Percentiles rank a stretch among this genome's conserved stretches.
phyloP scores from a whole-genome alignment of 2,797 vertebrate species.

The Cyclura pinguis region DNA sequence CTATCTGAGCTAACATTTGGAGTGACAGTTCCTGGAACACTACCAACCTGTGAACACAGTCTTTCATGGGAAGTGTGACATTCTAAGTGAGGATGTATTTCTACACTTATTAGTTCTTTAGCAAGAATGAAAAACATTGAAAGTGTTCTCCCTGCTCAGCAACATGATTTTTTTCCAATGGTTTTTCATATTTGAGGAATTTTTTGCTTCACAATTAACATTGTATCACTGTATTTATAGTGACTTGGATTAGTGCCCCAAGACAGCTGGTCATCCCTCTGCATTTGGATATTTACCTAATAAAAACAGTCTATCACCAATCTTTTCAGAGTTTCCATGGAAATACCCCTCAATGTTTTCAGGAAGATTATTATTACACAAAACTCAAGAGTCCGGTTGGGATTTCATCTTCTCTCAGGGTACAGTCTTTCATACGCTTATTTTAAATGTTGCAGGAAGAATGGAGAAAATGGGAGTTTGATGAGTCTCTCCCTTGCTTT shows the following conservation, averaged over 20 bases:
- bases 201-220: too few species aligned
- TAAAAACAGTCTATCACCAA: background rate
- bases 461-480: constrained; percentile 24
- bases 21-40: too few species aligned
- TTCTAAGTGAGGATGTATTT: too few species aligned
- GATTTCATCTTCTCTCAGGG: constrained; percentile 28
- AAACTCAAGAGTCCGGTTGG: background rate
- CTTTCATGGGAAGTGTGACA: too few species aligned
- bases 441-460: constrained; percentile 18
- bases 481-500: constrained; percentile 32
- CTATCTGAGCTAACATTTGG: too few species aligned
- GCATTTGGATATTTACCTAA: background rate
- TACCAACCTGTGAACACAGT: too few species aligned
- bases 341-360: background rate
- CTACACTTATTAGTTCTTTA: too few species aligned
- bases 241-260: background rate
- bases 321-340: background rate
- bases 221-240: background rate
- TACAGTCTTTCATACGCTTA: background rate
- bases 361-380: background rate
- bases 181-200: too few species aligned
- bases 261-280: background rate
- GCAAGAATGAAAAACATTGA: too few species aligned
- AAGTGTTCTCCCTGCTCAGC: too few species aligned
- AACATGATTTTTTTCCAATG: too few species aligned